phyloP scores from a whole-genome alignment of 2,888 invertebrate genomes.

The Parnassius smintheus region DNA sequence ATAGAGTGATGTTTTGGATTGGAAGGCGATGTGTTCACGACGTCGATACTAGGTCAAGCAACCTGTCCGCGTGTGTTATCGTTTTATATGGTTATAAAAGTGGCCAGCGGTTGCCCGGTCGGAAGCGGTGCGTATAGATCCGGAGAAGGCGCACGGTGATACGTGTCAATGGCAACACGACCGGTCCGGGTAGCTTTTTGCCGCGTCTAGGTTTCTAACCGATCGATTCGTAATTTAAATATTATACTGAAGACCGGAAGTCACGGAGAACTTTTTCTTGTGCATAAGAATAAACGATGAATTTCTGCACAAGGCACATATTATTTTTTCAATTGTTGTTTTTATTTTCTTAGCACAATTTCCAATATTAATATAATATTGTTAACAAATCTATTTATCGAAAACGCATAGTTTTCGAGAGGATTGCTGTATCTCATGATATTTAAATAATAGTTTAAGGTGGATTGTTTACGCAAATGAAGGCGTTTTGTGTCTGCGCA shows the following conservation, averaged over 20 bases:
- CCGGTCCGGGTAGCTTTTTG: conserved; percentile 11
- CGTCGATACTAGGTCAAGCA: conserved; percentile 12
- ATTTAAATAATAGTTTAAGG: no score
- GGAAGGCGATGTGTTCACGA: not conserved
- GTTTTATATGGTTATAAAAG: conserved; percentile 17
- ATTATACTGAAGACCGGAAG: not conserved
- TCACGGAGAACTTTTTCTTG: not conserved
- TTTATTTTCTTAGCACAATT: no score
- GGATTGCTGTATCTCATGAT: no score
- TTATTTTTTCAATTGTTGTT: no score
- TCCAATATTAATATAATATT: no score
- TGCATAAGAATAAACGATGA: no score
- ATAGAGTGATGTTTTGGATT: no score
- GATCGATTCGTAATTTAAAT: not conserved
- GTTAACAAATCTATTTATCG: no score
- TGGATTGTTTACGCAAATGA: no score
- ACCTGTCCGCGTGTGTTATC: conserved; percentile 2
- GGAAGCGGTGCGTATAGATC: conserved; percentile 14
- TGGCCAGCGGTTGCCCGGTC: conserved; percentile 4
- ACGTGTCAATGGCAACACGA: conserved; percentile 15
- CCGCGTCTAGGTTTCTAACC: conserved; percentile 5
- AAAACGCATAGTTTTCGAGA: no score
- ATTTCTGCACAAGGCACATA: no score
- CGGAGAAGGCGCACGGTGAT: not conserved
- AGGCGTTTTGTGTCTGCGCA: no score